These are phyloP conservation scores for Latrodectus geometricus DNA, from an alignment of 1,140 invertebrate species.

Conservation along the genomic window DNA sequence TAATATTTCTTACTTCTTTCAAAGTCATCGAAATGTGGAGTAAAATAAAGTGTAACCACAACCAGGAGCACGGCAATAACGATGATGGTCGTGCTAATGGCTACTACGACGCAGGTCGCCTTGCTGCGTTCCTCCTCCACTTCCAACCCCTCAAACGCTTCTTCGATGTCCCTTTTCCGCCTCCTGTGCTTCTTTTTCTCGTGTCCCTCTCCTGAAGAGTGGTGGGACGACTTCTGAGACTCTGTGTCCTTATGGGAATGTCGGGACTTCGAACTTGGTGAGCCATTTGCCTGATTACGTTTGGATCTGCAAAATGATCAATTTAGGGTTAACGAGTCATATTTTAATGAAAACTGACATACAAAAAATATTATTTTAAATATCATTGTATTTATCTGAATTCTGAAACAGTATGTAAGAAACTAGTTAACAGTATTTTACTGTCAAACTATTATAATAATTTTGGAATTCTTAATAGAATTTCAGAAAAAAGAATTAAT, in stretches of 20 bases:
- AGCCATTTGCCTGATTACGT: not conserved
- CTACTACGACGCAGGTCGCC: slow-evolving; percentile 45
- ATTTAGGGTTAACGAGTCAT: too few relatives aligned
- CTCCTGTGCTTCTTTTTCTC: not conserved
- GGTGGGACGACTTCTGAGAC: slow-evolving; percentile 25
- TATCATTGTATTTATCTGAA: too few relatives aligned
- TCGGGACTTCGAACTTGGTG: slow-evolving; percentile 26
- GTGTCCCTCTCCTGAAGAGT: not conserved
- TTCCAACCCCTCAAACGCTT: not conserved
- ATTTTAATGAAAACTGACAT: too few relatives aligned
- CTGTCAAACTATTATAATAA: too few relatives aligned
- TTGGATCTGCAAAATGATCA: slow-evolving; percentile 15
- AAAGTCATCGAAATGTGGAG: slow-evolving; percentile 33
- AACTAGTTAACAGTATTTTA: too few relatives aligned
- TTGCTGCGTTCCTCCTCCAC: slow-evolving; percentile 40
- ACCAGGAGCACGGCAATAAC: slow-evolving; percentile 39
- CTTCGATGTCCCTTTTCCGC: slow-evolving; percentile 7
- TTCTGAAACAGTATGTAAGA: too few relatives aligned
- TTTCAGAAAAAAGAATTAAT: too few relatives aligned
- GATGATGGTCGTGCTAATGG: slow-evolving; percentile 52
- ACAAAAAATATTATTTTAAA: too few relatives aligned
- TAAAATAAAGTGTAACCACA: slow-evolving; percentile 44
- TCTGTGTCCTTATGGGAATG: slow-evolving; percentile 36
- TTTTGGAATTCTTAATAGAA: too few relatives aligned
- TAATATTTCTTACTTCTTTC: slow-evolving; percentile 9